Evolutionary conservation across 1,140 invertebrate genomes (phyloP).

Genomic region (Frieseomelitta varia): DNA sequence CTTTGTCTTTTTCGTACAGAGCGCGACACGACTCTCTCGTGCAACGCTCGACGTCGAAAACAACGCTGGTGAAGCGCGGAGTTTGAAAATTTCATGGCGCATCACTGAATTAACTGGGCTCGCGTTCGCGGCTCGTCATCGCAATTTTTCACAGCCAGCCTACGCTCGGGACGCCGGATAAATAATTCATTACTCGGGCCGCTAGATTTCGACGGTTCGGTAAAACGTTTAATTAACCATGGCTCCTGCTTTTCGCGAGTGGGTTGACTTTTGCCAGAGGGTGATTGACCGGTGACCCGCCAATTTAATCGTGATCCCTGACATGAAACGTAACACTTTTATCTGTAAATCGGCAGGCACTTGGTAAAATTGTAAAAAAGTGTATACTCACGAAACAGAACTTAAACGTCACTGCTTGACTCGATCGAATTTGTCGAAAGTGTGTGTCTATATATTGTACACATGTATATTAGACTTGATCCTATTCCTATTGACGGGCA

Average conservation of each 20-base stretch:
- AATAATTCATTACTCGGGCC: neutral
- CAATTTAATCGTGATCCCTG: slow-evolving; percentile 8
- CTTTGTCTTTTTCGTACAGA: slow-evolving; percentile 9
- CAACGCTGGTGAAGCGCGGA: neutral
- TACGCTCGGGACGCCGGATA: neutral
- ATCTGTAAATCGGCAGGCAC: no score
- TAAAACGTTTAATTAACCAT: slow-evolving; percentile 6
- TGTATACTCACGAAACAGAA: no score
- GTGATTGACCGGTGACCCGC: slow-evolving; percentile 3
- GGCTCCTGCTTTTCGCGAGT: neutral
- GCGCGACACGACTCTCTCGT: neutral
- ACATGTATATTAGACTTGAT: no score
- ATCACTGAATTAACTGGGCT: neutral
- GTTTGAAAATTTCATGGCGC: neutral
- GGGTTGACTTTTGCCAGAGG: neutral
- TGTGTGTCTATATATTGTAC: no score
- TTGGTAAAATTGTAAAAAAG: no score
- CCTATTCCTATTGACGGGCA: neutral
- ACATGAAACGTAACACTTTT: neutral
- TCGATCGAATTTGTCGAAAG: no score
- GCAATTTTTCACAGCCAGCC: slow-evolving; percentile 34
- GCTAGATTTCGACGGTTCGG: neutral
- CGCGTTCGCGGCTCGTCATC: neutral
- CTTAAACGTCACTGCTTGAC: no score
- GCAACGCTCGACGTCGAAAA: neutral